Evolutionary conservation across 2,888 invertebrate genomes (phyloP).

Genomic region (Temnothorax ravouxi): DNA sequence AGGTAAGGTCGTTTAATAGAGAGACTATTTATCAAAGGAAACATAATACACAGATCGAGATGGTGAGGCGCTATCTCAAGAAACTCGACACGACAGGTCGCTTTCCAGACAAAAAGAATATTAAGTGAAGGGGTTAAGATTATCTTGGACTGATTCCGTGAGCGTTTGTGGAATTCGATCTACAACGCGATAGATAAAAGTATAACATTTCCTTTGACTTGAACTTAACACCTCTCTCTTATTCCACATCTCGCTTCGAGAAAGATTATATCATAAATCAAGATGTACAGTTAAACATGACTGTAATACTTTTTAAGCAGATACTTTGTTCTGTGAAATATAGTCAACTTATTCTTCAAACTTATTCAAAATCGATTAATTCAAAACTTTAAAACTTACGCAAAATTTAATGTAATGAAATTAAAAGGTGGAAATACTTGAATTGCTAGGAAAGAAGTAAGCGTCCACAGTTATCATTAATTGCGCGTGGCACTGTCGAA

Average conservation of each 20-base stretch:
- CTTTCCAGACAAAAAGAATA: slow-evolving; percentile 67
- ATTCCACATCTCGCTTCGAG: not conserved
- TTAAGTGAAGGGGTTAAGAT: slow-evolving; percentile 65
- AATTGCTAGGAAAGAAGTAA: not conserved
- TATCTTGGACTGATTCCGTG: slow-evolving; percentile 60
- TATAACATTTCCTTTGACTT: slow-evolving; percentile 35
- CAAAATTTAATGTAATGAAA: not conserved
- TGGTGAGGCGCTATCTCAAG: slow-evolving; percentile 65
- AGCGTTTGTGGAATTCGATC: slow-evolving; percentile 61
- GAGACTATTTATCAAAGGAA: slow-evolving; percentile 70
- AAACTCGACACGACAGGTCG: slow-evolving; percentile 70
- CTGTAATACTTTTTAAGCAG: not conserved
- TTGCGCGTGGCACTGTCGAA: too few species aligned
- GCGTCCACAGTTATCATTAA: not conserved
- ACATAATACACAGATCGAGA: slow-evolving; percentile 53
- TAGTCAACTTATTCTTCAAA: not conserved
- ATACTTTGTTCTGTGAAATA: not conserved
- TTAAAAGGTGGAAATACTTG: not conserved
- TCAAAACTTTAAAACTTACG: not conserved
- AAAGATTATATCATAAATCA: not conserved
- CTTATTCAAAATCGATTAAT: not conserved
- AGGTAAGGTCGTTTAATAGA: slow-evolving; percentile 65
- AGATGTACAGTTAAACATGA: not conserved
- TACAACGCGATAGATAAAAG: slow-evolving; percentile 56
- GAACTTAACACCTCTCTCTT: slow-evolving; percentile 4